Evolutionary conservation across 2,113 vertebrate genomes (phyloP).

Genomic region (Cariama cristata): DNA sequence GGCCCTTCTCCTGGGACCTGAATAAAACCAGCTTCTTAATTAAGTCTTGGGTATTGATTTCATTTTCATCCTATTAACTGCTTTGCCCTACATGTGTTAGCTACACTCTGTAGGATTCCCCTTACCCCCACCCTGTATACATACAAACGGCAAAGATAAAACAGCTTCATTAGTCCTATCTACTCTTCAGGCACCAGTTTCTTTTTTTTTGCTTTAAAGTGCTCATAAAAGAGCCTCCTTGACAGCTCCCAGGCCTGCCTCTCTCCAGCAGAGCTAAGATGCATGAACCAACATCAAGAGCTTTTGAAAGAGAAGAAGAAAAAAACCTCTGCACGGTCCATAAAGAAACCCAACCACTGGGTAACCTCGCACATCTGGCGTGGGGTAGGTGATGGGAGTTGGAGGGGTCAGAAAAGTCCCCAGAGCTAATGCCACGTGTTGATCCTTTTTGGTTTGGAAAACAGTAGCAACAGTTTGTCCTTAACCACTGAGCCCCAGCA

Average conservation of each 20-base stretch:
- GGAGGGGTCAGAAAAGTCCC: background rate
- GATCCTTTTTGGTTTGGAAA: background rate
- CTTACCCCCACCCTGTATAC: background rate
- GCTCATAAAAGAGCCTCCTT: slow-evolving; percentile 30
- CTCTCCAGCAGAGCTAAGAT: background rate
- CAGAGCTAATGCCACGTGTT: accelerated
- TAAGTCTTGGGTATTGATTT: slow-evolving; percentile 26
- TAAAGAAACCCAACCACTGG: background rate
- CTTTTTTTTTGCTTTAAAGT: slow-evolving; percentile 16
- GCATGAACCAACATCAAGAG: background rate
- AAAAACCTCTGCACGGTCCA: background rate
- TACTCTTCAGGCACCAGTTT: background rate
- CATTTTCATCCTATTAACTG: slow-evolving; percentile 46
- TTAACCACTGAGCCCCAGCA: background rate
- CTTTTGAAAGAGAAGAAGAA: background rate
- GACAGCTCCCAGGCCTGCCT: slow-evolving; percentile 9
- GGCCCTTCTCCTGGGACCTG: background rate
- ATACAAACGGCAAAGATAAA: slow-evolving; percentile 7
- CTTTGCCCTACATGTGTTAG: slow-evolving; percentile 29
- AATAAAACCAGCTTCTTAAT: slow-evolving; percentile 32
- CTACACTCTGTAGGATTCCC: background rate
- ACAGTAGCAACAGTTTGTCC: background rate
- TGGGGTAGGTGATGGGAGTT: background rate
- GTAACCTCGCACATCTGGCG: accelerated
- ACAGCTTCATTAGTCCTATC: slow-evolving; percentile 40